phyloP scores from a whole-genome alignment of 2,797 vertebrate species.

The Acrocephalus scirpaceus region DNA sequence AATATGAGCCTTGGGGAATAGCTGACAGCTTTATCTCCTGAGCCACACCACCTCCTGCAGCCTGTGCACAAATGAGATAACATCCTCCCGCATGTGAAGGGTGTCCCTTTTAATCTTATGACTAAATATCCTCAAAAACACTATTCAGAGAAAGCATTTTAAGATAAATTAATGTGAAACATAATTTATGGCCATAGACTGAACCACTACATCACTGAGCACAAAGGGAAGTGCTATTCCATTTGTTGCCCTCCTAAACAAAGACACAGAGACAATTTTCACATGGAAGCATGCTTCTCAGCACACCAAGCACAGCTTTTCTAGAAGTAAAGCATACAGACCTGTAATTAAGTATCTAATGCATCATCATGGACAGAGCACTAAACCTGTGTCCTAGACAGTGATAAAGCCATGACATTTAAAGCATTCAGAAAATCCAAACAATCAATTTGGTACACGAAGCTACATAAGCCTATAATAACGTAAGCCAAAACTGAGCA shows the following conservation, averaged over 20 bases:
- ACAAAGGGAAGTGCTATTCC: neutral
- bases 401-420: conserved; percentile 29
- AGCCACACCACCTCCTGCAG: conserved; percentile 60
- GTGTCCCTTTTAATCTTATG: conserved; percentile 52
- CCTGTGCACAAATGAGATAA: conserved; percentile 73
- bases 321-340: conserved; percentile 42
- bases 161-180: conserved; percentile 33
- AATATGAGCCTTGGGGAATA: conserved; percentile 23
- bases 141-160: conserved; percentile 9
- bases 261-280: neutral
- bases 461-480: neutral
- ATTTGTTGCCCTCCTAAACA: neutral
- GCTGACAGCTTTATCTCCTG: conserved; percentile 70
- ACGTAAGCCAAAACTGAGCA: neutral
- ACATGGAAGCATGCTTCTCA: neutral
- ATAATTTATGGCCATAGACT: neutral
- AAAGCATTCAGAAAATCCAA: conserved; percentile 59
- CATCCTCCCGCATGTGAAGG: conserved; percentile 31
- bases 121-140: conserved; percentile 63
- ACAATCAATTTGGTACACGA: neutral
- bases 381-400: conserved; percentile 2
- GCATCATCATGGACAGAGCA: conserved; percentile 5
- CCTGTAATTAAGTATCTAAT: conserved; percentile 57
- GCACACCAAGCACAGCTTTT: neutral
- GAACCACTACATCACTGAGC: neutral